Base-by-base conservation (phyloP, 1,140 invertebrate genomes). In the Drosophila bocki region DNA sequence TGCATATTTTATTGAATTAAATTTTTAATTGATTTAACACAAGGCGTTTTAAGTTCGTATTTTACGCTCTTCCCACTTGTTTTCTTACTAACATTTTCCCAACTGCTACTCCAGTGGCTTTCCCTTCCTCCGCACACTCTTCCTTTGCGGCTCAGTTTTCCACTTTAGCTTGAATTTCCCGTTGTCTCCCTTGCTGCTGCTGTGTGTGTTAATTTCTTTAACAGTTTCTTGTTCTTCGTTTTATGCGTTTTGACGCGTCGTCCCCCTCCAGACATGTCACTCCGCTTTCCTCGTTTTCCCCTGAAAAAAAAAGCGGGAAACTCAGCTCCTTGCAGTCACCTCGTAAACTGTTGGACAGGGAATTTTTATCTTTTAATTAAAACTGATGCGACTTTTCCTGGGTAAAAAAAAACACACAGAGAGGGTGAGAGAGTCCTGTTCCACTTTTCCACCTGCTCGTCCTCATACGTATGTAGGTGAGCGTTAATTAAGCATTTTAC, bases 361-460 rank as follows among this genome's bases (percentile, higher is more conserved):
- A 78, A 84, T 84, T 78, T 87, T 88, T 87, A 87, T 87, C 84
- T 84, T 87, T 87, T 90, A 87, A 87, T 87, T 87, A 90, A 87
- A 87, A 90, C 64, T 84, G 85, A 75, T 82, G 80, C 77, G 74
- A 57, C 78, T 68, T 51, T 67, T 67, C 39, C 47, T 8, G 67
- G 48, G 9, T 19, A 70, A 22, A 48, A 39, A 22, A 54, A 37
- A 54, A 17, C 2, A 22, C 11, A 22, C 6, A 13, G 19, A 9
- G 15, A 11, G 7, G 7, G 12, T 0, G 12, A 15, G 22, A 37
- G 33, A n/a, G 22, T 68, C 62, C 67, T 51, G 39, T 1, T 53
- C 67, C 51, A 37, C 32, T 59, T 60, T 19, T 45, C 12, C 67
- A 17, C 75, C n/a, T 59, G 32, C n/a, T 22, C 68, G 53, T 56